Percentiles rank a stretch among this genome's conserved stretches.
Conservation (phyloP, 2,113 vertebrate genomes). For the Loxodonta africana region DNA sequence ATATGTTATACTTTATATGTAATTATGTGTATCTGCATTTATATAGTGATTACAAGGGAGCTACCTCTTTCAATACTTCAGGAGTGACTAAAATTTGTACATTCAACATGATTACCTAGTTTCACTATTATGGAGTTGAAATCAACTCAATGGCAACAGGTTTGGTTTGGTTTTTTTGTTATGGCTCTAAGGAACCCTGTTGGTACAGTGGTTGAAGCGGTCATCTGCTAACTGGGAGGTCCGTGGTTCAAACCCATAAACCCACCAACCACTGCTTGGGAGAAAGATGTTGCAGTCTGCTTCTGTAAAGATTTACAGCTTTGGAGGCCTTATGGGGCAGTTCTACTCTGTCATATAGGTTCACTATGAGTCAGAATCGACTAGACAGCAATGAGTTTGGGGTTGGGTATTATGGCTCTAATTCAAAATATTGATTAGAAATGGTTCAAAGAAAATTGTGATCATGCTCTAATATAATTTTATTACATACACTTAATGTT, state of each 20-base stretch:
- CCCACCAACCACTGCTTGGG: fast-evolving
- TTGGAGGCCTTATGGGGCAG: neutral
- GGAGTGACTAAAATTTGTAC: neutral
- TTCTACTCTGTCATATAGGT: neutral
- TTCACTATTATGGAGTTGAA: neutral
- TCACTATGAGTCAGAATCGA: neutral
- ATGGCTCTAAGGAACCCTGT: too few relatives aligned
- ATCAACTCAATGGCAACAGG: too few relatives aligned
- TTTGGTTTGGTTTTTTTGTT: too few relatives aligned
- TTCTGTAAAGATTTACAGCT: neutral
- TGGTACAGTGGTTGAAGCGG: too few relatives aligned
- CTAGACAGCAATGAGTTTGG: neutral
- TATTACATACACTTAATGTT: neutral
- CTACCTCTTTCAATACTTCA: neutral
- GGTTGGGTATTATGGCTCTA: neutral
- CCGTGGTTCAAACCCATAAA: neutral
- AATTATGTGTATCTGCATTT: neutral
- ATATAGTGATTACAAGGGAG: neutral
- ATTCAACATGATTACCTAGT: neutral
- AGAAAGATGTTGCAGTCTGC: neutral
- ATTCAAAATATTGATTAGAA: neutral
- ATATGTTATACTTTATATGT: too few relatives aligned
- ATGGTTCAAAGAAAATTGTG: neutral
- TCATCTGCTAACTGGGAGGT: too few relatives aligned
- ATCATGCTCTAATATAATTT: neutral